Evolutionary conservation across 1,140 invertebrate genomes (phyloP).

Genomic region (Drosophila kepulauana): DNA sequence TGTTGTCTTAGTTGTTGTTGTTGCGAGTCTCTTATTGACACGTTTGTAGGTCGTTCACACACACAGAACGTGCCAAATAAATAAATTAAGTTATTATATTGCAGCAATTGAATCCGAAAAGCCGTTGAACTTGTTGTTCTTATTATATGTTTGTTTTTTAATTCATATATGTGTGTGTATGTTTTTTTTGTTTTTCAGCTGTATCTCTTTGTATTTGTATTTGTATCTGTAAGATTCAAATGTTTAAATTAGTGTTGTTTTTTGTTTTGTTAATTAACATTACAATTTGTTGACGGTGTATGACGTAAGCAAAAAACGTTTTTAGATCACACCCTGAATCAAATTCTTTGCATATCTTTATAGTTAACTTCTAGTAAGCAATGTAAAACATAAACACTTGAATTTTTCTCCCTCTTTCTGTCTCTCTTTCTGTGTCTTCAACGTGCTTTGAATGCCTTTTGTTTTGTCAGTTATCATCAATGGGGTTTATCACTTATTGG

Average conservation of each 20-base stretch:
- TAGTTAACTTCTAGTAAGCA: no score
- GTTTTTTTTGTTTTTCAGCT: constrained; percentile 4
- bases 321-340: constrained; percentile 6
- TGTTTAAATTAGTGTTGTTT: not conserved
- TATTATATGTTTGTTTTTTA: not conserved
- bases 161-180: constrained; percentile 24
- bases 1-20: constrained; percentile 29
- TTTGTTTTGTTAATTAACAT: not conserved
- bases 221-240: constrained; percentile 22
- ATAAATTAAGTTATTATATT: constrained; percentile 53
- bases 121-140: constrained; percentile 66
- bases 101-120: constrained; percentile 38
- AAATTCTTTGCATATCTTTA: not conserved
- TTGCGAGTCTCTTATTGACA: constrained; percentile 6
- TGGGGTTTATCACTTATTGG: constrained; percentile 18
- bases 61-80: constrained; percentile 65
- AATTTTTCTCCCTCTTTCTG: no score
- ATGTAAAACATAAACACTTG: not conserved
- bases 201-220: not conserved
- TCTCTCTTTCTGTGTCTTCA: not conserved
- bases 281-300: constrained; percentile 1
- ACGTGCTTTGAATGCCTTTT: not conserved
- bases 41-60: constrained; percentile 54
- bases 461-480: constrained; percentile 35
- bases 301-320: constrained; percentile 37